Conservation (phyloP, 2,797 vertebrate species). For the Lepilemur septentrionalis region DNA sequence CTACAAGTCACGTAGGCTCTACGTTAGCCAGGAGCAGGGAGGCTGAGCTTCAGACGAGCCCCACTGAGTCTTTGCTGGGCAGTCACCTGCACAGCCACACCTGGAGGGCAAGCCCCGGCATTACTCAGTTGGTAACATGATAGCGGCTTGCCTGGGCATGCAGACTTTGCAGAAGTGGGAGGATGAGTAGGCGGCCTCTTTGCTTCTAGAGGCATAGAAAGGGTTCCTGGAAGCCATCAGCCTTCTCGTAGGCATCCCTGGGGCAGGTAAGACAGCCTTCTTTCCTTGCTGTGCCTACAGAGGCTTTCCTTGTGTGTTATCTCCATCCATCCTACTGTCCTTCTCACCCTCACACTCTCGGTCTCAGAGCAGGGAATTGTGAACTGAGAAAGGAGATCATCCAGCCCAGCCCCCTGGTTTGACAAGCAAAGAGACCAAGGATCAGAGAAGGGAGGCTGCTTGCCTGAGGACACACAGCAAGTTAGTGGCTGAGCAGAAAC, state of each 20-base stretch:
- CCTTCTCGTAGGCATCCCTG: neutral
- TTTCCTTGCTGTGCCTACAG: neutral
- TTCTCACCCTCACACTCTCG: neutral
- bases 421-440: neutral
- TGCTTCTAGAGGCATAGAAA: neutral
- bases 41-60: neutral
- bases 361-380: neutral
- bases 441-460: neutral
- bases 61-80: rapidly evolving
- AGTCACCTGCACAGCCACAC: neutral
- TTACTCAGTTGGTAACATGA: neutral
- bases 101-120: neutral
- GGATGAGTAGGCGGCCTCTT: neutral
- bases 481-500: neutral
- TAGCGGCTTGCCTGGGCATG: neutral
- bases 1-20: neutral
- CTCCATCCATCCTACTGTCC: neutral
- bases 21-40: neutral
- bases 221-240: neutral
- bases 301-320: neutral
- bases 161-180: neutral
- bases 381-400: neutral
- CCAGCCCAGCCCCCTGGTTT: neutral
- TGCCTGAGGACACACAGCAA: neutral
- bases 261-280: neutral